Evolutionary conservation across 2,113 vertebrate genomes (phyloP).

Genomic region (Aleadryas rufinucha): DNA sequence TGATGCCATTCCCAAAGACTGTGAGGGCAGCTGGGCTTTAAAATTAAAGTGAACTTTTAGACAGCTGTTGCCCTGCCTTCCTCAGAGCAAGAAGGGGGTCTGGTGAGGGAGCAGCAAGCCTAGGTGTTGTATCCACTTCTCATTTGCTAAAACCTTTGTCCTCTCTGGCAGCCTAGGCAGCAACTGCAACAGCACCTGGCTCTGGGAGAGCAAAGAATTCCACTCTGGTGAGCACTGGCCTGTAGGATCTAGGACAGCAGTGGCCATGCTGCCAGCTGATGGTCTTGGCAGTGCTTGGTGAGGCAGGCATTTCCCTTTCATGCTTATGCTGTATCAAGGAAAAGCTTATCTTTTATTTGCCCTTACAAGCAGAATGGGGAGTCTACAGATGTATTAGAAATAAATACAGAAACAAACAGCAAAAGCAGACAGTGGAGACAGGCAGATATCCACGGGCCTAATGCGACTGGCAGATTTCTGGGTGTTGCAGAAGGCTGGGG

Average conservation of each 20-base stretch:
- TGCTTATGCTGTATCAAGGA: fast-evolving
- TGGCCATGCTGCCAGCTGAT: neutral
- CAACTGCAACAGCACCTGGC: fast-evolving
- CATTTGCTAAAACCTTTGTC: neutral
- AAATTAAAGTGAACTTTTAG: neutral
- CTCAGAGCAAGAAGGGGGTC: neutral
- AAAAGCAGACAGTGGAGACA: neutral
- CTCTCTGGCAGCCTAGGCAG: neutral
- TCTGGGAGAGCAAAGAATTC: neutral
- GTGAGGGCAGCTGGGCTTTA: neutral
- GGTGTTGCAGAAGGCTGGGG: neutral
- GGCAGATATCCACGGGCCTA: neutral
- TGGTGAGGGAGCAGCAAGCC: neutral
- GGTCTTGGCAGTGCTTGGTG: neutral
- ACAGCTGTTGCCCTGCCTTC: neutral
- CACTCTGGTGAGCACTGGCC: neutral
- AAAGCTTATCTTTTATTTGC: neutral
- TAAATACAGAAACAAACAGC: neutral
- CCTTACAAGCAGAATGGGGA: neutral
- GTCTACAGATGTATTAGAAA: neutral
- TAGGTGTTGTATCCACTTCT: neutral
- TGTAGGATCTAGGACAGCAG: neutral
- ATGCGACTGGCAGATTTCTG: neutral
- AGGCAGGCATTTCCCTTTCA: neutral
- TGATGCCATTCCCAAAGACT: neutral